A percentile compares a stretch with the other conserved stretches of the same genome.
phyloP scores from a whole-genome alignment of 2,888 invertebrate species.

The Sabatieria punctata region DNA sequence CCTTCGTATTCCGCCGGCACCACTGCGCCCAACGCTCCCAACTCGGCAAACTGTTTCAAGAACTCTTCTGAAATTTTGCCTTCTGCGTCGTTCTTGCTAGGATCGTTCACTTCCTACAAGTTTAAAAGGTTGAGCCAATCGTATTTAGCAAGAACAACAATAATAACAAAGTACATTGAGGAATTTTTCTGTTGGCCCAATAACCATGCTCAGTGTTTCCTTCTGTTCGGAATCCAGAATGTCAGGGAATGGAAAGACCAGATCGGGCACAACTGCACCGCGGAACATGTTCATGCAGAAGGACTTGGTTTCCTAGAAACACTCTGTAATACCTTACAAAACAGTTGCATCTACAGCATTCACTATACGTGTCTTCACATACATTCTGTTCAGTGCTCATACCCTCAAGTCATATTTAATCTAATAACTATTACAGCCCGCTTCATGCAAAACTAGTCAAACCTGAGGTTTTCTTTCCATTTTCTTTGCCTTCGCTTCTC shows the following conservation, averaged over 20 bases:
- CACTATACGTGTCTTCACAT: no score
- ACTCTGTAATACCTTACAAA: no score
- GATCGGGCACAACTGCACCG: constrained; percentile 53
- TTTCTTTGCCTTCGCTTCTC: no score
- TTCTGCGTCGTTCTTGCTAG: constrained; percentile 64
- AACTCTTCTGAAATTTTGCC: constrained; percentile 56
- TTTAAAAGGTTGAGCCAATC: neutral
- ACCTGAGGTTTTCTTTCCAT: no score
- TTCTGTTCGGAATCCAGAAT: constrained; percentile 58
- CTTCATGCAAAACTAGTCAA: no score
- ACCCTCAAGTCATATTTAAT: no score
- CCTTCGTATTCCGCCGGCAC: constrained; percentile 57
- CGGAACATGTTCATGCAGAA: constrained; percentile 81
- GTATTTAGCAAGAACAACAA: neutral
- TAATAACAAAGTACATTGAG: no score
- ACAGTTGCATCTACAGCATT: no score
- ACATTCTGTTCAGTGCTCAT: no score
- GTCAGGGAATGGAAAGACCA: constrained; percentile 80
- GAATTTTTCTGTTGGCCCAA: constrained; percentile 53
- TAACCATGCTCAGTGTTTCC: constrained; percentile 60
- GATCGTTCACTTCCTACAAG: constrained; percentile 61
- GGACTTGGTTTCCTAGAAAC: constrained; percentile 51
- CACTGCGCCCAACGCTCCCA: constrained; percentile 72
- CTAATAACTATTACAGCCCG: no score
- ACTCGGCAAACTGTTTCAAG: constrained; percentile 61